Conservation (phyloP, 2,113 vertebrate genomes). For the Crotalus tigris region DNA sequence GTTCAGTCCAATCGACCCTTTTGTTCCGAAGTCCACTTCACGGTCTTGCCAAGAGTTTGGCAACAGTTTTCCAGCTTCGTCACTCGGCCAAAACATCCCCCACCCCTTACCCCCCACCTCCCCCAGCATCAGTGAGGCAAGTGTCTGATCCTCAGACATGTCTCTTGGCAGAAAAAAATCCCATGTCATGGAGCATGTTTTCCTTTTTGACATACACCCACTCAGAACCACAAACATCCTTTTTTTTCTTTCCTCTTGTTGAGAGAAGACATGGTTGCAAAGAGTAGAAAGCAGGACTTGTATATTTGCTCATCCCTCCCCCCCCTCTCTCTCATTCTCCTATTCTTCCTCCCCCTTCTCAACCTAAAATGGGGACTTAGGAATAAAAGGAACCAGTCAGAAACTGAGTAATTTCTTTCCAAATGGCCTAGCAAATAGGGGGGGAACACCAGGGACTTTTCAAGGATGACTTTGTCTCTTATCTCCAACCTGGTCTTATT, state of each 20-base stretch:
- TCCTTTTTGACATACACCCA: neutral
- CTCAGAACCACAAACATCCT: neutral
- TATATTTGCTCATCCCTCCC: neutral
- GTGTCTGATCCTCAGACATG: neutral
- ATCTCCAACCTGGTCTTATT: neutral
- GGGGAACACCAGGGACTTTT: neutral
- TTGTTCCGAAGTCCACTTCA: neutral
- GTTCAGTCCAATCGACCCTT: neutral
- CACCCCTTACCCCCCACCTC: neutral
- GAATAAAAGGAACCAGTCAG: constrained; percentile 14
- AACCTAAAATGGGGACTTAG: neutral
- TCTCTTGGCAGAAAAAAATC: neutral
- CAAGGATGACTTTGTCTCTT: neutral
- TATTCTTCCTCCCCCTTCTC: neutral
- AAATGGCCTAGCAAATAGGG: neutral
- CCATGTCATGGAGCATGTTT: neutral
- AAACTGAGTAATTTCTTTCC: neutral
- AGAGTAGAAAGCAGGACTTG: neutral
- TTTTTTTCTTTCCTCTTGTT: neutral
- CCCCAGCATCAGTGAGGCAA: neutral
- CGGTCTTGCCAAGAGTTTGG: neutral
- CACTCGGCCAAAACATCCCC: no score
- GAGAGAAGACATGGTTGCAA: neutral
- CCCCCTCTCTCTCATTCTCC: neutral
- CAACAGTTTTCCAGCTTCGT: neutral